phyloP scores from a whole-genome alignment of 2,113 vertebrate genomes.

The Cynopterus brachyotis region DNA sequence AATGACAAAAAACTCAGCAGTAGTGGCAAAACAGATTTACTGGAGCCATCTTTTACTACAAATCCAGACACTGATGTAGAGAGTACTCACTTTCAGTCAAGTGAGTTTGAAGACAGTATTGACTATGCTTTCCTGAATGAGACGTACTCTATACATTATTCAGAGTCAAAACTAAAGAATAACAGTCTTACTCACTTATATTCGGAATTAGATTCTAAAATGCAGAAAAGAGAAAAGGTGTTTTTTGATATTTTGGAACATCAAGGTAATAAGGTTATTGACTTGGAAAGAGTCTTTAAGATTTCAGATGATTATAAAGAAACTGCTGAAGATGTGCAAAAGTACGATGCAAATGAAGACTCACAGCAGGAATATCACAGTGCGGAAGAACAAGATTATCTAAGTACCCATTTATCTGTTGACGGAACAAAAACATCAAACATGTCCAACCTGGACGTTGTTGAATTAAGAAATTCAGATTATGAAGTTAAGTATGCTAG shows the following conservation, averaged over 20 bases:
- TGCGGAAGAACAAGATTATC: conserved; percentile 56
- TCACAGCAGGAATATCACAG: conserved; percentile 80
- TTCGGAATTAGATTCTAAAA: conserved; percentile 68
- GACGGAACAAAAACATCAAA: not conserved
- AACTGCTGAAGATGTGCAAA: not conserved
- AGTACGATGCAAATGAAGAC: conserved; percentile 25
- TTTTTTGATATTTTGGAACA: conserved; percentile 8
- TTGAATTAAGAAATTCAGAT: not conserved
- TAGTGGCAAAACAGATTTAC: not conserved
- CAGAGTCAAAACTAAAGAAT: conserved; percentile 60
- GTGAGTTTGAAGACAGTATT: not conserved
- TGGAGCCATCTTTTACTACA: not conserved
- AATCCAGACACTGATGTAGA: not conserved
- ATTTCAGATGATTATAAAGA: not conserved
- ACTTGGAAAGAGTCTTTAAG: not conserved
- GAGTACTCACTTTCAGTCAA: not conserved
- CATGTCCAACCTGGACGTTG: not conserved
- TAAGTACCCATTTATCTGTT: not conserved
- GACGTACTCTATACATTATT: conserved; percentile 33
- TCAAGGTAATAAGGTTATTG: not conserved
- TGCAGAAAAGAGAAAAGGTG: not conserved
- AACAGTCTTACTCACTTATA: conserved; percentile 49
- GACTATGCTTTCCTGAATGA: conserved; percentile 37
- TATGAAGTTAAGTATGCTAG: not conserved
- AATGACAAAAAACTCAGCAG: not conserved